Conservation (phyloP, 2,888 invertebrate genomes). For the Scaeva pyrastri region DNA sequence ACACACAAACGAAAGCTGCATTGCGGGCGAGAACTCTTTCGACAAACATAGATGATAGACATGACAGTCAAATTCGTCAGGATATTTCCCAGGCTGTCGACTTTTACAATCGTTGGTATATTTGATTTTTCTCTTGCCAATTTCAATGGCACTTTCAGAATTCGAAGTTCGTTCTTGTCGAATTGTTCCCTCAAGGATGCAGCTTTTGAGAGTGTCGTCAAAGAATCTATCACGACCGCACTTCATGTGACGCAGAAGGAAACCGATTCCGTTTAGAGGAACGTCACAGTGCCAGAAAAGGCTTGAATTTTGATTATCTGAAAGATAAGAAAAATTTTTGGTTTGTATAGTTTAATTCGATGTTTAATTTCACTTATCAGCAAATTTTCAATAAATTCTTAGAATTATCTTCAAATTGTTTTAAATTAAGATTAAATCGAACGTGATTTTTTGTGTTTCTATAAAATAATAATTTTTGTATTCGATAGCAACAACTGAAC, state of each 20-base stretch:
- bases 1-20: constrained; percentile 69
- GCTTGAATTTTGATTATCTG: constrained; percentile 64
- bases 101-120: constrained; percentile 45
- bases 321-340: constrained; percentile 5
- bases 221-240: constrained; percentile 71
- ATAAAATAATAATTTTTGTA: no score
- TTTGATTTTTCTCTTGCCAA: neutral
- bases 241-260: constrained; percentile 70
- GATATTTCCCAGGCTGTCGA: constrained; percentile 70
- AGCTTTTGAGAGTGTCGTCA: constrained; percentile 66
- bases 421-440: no score
- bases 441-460: no score
- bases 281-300: constrained; percentile 77
- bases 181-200: constrained; percentile 71
- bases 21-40: constrained; percentile 63
- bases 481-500: no score
- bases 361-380: no score
- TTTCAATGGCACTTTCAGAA: neutral
- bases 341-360: neutral
- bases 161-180: constrained; percentile 28
- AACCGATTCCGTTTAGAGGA: constrained; percentile 68
- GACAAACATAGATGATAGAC: constrained; percentile 75
- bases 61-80: constrained; percentile 67
- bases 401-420: no score
- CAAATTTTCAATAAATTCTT: no score